Conservation (phyloP, 2,888 invertebrate genomes). For the Sinohyriopsis cumingii region DNA sequence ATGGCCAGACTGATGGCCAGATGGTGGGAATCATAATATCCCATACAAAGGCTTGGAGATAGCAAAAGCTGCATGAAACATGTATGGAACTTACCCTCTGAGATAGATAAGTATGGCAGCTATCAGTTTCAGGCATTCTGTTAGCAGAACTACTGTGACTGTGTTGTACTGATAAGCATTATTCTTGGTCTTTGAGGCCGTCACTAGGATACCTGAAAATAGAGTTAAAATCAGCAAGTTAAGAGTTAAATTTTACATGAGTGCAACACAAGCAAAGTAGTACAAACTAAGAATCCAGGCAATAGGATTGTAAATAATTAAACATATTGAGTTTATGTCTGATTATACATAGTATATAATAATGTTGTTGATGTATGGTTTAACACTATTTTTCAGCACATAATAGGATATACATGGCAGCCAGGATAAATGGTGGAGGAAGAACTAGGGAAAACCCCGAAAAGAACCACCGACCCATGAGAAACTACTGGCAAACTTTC, state of each 20-base stretch:
- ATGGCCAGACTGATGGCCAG: not conserved
- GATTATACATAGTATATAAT: too few relatives aligned
- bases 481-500: too few relatives aligned
- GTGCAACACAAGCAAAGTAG: not conserved
- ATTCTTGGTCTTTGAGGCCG: constrained; percentile 87
- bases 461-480: too few relatives aligned
- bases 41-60: too few relatives aligned
- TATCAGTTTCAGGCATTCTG: constrained; percentile 88
- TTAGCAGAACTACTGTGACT: constrained; percentile 86
- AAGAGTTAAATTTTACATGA: not conserved
- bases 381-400: too few relatives aligned
- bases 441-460: too few relatives aligned
- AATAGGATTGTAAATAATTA: too few relatives aligned
- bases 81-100: constrained; percentile 67
- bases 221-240: not conserved
- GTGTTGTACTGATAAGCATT: constrained; percentile 88
- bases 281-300: too few relatives aligned
- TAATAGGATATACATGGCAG: too few relatives aligned
- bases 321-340: too few relatives aligned
- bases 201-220: constrained; percentile 88
- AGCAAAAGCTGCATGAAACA: not conserved
- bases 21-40: not conserved
- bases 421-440: too few relatives aligned
- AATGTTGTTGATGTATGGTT: too few relatives aligned
- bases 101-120: constrained; percentile 80